phyloP scores from a whole-genome alignment of 2,113 vertebrate species.

The Cyanoderma ruficeps region DNA sequence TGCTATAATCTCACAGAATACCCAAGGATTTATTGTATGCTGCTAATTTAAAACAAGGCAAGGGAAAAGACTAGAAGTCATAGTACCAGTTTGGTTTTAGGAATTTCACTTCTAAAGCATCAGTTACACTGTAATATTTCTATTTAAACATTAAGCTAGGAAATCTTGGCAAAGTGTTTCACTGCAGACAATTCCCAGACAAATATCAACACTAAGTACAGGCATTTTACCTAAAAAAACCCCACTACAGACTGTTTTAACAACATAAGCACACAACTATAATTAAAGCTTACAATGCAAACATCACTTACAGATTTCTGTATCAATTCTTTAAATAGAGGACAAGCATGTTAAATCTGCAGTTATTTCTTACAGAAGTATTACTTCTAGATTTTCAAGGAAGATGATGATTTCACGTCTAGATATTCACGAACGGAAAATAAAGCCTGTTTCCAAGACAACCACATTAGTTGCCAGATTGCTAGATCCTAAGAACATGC shows the following conservation, averaged over 20 bases:
- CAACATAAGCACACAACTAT: background rate
- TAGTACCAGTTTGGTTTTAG: background rate
- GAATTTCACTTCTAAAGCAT: background rate
- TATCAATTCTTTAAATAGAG: background rate
- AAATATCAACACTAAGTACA: background rate
- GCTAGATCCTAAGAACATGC: background rate
- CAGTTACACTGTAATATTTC: background rate
- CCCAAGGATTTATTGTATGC: background rate
- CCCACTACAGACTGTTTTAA: background rate
- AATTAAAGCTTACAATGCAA: background rate
- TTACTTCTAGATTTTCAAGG: background rate
- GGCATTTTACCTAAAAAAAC: background rate
- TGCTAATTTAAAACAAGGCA: background rate
- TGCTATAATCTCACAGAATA: background rate
- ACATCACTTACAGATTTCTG: background rate
- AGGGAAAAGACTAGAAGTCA: background rate
- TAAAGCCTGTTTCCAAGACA: conserved; percentile 50
- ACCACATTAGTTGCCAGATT: background rate
- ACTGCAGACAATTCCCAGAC: background rate
- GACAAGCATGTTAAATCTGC: background rate
- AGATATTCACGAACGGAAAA: conserved; percentile 11
- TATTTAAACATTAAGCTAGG: background rate
- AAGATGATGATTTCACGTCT: background rate
- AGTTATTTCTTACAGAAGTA: background rate
- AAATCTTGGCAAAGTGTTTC: background rate